These are phyloP conservation scores for Myzus persicae DNA, from an alignment of 1,140 invertebrate species.

Conservation along the genomic window DNA sequence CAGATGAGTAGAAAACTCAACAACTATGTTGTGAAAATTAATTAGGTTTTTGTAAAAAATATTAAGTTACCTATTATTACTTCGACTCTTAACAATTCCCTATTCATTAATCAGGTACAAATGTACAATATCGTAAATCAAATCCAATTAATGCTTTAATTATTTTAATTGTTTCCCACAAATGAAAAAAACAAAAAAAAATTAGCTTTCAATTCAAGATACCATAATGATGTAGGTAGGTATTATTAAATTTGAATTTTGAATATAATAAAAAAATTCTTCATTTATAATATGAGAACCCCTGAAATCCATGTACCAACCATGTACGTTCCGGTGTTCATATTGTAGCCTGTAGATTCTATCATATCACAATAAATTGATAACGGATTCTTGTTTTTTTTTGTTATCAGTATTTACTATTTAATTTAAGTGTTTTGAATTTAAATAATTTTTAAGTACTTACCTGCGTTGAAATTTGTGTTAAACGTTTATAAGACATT, in stretches of 20 bases:
- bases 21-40: too few relatives aligned
- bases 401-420: slow-evolving; percentile 23
- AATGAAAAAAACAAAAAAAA: background rate
- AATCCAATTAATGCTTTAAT: background rate
- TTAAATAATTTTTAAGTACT: background rate
- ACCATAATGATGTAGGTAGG: background rate
- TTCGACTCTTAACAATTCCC: too few relatives aligned
- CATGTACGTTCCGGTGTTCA: background rate
- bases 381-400: slow-evolving; percentile 1
- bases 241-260: background rate
- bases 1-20: too few relatives aligned
- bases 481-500: background rate
- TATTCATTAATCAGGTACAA: too few relatives aligned
- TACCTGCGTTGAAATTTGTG: background rate
- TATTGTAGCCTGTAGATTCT: background rate
- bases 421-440: slow-evolving; percentile 1
- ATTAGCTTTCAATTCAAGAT: background rate
- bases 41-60: too few relatives aligned
- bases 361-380: background rate
- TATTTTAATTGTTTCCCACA: background rate
- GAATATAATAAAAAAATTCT: background rate
- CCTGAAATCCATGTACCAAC: background rate
- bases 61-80: too few relatives aligned
- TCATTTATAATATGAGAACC: slow-evolving; percentile 24
- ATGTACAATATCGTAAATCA: too few relatives aligned